Conservation (phyloP, 2,113 vertebrate genomes). For the Phasianus colchicus region DNA sequence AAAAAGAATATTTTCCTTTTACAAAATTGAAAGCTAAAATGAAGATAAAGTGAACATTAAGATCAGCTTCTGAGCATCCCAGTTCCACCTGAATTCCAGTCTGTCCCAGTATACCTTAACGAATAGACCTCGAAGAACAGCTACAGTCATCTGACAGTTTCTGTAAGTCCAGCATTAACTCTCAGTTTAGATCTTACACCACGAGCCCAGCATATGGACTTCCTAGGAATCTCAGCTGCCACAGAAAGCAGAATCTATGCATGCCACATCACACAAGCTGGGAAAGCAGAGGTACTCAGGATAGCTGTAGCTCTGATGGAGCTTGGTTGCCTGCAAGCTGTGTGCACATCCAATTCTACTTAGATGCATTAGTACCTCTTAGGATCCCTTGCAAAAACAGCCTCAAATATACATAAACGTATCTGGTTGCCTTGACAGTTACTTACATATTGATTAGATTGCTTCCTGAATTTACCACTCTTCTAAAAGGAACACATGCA, state of each 20-base stretch:
- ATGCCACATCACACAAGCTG: background rate
- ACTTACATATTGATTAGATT: background rate
- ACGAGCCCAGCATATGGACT: background rate
- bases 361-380: background rate
- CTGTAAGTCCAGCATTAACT: background rate
- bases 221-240: background rate
- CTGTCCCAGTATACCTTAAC: background rate
- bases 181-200: background rate
- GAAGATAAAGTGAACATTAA: background rate
- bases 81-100: background rate
- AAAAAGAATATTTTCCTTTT: background rate
- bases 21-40: background rate
- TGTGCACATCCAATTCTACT: fast-evolving
- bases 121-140: background rate
- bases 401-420: background rate
- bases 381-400: background rate
- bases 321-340: background rate
- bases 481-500: background rate
- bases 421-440: background rate
- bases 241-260: fast-evolving
- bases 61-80: background rate
- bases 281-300: background rate
- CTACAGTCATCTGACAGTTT: fast-evolving
- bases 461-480: background rate
- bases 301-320: background rate